Evolutionary conservation across 2,888 invertebrate species (phyloP), one percentile per base, ranked within the genome.

Genomic region (Tromatobia lineatoria): DNA sequence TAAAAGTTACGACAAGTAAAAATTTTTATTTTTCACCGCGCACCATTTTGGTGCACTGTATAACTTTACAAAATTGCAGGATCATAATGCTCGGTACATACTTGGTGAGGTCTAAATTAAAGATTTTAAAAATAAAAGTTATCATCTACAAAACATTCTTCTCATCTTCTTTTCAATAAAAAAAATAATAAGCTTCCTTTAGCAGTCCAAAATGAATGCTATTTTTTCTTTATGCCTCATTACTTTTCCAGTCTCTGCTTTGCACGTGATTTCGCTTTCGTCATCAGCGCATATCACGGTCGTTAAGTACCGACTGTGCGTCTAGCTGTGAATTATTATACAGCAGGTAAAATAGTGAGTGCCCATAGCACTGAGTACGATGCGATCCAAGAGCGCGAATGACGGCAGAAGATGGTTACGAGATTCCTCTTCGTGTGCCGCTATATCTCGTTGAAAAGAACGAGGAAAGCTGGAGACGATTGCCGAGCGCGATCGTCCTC

Each of bases 401-500:
- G 45, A 25, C 38, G 29, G 38, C 38, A 6, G 20, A 54, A n/a
- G 54, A 23, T 38, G 20, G 54, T 54, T 70, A 38, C 54, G 25
- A 70, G 70, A 38, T 52, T 34, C 52, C 47, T 29, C 13, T 29
- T 20, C 34, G 18, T n/a, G 38, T 13, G 70, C 38, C 20, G 59
- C 25, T 15, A 29, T 15, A 8, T 13, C 20, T 25, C 38, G 54
- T 29, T 52, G 77, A 83, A 83, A 84, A 84, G 74, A 80, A 71
- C 64, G 57, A 64, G 66, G 73, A 61, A 59, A 81, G 73, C 79
- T 25, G 74, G 64, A 79, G 71, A 83, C 50, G 76, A 82, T 67
- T 67, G 73, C 47, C 45, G 80, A 57, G 79, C n/a, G 61, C 38
- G 54, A 77, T 80, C 83, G 67, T 80, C 76, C 82, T 82, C 82